Conservation (phyloP, 2,888 invertebrate genomes). For the Ellobium chinense region DNA sequence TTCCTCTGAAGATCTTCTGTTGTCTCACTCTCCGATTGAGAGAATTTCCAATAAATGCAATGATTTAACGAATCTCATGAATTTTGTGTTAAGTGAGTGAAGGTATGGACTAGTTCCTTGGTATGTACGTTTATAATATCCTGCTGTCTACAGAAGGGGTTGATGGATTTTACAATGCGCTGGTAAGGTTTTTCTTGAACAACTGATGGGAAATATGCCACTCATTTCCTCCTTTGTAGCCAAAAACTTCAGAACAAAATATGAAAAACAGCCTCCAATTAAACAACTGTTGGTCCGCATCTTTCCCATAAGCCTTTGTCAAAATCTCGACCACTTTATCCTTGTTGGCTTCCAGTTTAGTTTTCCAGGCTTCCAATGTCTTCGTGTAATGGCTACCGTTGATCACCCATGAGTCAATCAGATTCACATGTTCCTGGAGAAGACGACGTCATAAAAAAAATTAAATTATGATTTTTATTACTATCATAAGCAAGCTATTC, state of each 20-base stretch:
- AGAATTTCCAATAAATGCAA: no score
- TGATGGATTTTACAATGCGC: constrained; percentile 58
- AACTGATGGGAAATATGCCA: constrained; percentile 70
- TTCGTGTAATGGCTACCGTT: constrained; percentile 68
- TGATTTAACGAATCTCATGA: no score
- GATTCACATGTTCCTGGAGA: constrained; percentile 66
- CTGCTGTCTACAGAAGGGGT: no score
- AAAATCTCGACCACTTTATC: constrained; percentile 63
- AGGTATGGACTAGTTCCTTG: no score
- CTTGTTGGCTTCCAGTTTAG: constrained; percentile 60
- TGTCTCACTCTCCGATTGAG: no score
- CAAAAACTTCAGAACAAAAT: constrained; percentile 73
- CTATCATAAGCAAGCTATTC: no score
- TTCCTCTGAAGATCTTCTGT: no score
- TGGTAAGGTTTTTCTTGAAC: constrained; percentile 63
- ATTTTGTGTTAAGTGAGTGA: no score
- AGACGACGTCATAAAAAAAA: no score
- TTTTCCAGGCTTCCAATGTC: constrained; percentile 71
- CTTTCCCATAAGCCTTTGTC: constrained; percentile 60
- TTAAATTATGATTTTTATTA: no score
- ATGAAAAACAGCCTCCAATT: constrained; percentile 74
- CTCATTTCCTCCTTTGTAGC: constrained; percentile 70
- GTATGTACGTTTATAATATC: no score
- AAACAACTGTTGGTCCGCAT: constrained; percentile 66
- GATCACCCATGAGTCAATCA: constrained; percentile 68